phyloP scores from a whole-genome alignment of 2,113 vertebrate species.

The Microtus pennsylvanicus region DNA sequence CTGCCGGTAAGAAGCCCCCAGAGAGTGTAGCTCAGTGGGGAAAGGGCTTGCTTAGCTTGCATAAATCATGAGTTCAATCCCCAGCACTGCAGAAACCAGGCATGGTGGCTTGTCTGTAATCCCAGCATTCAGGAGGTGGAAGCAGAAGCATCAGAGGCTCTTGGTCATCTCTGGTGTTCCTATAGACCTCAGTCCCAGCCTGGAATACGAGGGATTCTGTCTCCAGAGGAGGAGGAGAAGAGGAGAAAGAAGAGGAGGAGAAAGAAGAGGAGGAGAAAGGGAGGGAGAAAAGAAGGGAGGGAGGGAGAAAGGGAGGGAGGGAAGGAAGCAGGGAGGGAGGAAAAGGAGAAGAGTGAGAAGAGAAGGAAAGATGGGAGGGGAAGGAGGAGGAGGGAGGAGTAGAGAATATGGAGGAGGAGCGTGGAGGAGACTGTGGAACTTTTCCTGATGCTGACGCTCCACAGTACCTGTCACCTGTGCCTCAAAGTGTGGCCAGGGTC shows the following conservation, averaged over 20 bases:
- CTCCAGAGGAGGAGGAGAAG: not conserved
- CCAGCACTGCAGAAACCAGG: not conserved
- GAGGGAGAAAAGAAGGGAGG: too few relatives aligned
- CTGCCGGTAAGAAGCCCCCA: too few relatives aligned
- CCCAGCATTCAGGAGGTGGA: not conserved
- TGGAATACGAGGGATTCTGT: not conserved
- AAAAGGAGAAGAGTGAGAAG: too few relatives aligned
- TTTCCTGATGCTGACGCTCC: not conserved
- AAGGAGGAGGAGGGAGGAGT: too few relatives aligned
- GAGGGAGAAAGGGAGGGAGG: too few relatives aligned
- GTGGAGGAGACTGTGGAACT: accelerated
- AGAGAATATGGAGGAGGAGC: not conserved
- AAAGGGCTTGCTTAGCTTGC: not conserved
- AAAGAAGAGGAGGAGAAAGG: too few relatives aligned
- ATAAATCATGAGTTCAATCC: not conserved
- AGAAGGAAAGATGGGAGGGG: too few relatives aligned
- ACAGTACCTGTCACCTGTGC: accelerated
- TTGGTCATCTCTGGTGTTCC: not conserved
- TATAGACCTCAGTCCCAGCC: not conserved
- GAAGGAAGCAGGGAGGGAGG: too few relatives aligned
- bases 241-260: not conserved
- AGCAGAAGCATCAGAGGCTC: not conserved
- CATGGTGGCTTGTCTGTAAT: not conserved
- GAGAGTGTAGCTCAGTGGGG: not conserved
- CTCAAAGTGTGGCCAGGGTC: not conserved